These are phyloP conservation scores for Pantherophis alleghaniensis DNA, from an alignment of 2,797 vertebrate genomes.

Conservation along the genomic window DNA sequence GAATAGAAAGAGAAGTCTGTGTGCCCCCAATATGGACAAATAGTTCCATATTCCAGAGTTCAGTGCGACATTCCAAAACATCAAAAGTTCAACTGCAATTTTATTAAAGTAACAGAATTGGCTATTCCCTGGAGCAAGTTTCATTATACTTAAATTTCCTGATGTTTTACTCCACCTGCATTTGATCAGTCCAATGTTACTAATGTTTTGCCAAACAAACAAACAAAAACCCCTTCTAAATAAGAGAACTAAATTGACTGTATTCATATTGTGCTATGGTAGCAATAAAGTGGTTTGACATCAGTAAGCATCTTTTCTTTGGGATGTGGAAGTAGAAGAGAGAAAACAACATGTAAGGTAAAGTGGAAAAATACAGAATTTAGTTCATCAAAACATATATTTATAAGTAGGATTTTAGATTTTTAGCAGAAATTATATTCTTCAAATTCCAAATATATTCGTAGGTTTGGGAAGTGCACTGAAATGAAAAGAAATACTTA, in stretches of 20 bases:
- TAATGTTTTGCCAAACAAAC: not conserved
- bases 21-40: not conserved
- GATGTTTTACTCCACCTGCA: not conserved
- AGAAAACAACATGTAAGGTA: not conserved
- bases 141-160: conserved; percentile 24
- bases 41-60: not conserved
- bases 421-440: conserved; percentile 28
- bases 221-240: not conserved
- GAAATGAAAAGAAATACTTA: conserved; percentile 58
- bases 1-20: not conserved
- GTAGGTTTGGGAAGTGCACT: conserved; percentile 27
- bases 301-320: conserved; percentile 15
- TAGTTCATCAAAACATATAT: conserved; percentile 29
- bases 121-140: conserved; percentile 7
- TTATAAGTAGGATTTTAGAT: conserved; percentile 5
- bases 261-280: conserved; percentile 22
- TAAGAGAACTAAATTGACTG: not conserved
- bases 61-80: conserved; percentile 9
- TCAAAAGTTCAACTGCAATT: conserved; percentile 33
- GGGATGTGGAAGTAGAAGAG: not conserved
- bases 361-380: not conserved
- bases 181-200: conserved; percentile 15
- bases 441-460: not conserved
- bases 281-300: not conserved
- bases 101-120: conserved; percentile 46